Evolutionary conservation across 2,888 invertebrate species (phyloP).

Genomic region (Amphipoea lucens): DNA sequence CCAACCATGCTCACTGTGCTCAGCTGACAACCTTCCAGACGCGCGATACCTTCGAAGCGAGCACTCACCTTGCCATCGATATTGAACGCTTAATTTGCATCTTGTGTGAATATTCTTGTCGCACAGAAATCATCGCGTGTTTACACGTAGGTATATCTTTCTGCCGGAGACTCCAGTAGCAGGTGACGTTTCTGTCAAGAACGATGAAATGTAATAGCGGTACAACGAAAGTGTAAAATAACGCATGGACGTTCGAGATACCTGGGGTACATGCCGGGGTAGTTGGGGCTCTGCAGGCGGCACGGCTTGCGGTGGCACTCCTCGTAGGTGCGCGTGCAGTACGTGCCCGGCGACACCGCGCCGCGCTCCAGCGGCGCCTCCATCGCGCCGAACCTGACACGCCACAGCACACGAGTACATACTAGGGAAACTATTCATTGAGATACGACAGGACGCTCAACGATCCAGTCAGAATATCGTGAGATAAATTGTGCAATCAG

Average conservation of each 20-base stretch:
- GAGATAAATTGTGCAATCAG: not conserved
- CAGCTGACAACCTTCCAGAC: not conserved
- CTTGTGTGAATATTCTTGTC: slow-evolving; percentile 93
- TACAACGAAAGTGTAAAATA: too few relatives aligned
- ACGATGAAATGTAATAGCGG: not conserved
- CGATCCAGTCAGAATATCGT: not conserved
- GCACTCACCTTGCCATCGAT: slow-evolving; percentile 90
- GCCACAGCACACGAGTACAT: not conserved
- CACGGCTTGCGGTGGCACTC: slow-evolving; percentile 96
- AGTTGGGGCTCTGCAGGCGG: slow-evolving; percentile 96
- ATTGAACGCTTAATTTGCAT: slow-evolving; percentile 93
- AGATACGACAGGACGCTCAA: too few relatives aligned
- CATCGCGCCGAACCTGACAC: slow-evolving; percentile 92
- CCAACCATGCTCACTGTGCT: not conserved
- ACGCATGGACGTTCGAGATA: slow-evolving; percentile 32
- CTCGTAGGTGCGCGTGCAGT: slow-evolving; percentile 96
- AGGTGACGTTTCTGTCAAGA: slow-evolving; percentile 94
- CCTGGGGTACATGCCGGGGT: slow-evolving; percentile 95
- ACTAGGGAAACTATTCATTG: not conserved
- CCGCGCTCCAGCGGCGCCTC: slow-evolving; percentile 95
- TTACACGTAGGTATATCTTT: slow-evolving; percentile 96
- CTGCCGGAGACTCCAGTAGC: slow-evolving; percentile 96
- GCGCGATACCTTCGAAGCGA: not conserved
- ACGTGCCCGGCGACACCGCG: slow-evolving; percentile 95
- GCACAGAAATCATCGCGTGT: slow-evolving; percentile 96